Conservation (phyloP, 1,140 invertebrate genomes). For the Argopecten irradians region DNA sequence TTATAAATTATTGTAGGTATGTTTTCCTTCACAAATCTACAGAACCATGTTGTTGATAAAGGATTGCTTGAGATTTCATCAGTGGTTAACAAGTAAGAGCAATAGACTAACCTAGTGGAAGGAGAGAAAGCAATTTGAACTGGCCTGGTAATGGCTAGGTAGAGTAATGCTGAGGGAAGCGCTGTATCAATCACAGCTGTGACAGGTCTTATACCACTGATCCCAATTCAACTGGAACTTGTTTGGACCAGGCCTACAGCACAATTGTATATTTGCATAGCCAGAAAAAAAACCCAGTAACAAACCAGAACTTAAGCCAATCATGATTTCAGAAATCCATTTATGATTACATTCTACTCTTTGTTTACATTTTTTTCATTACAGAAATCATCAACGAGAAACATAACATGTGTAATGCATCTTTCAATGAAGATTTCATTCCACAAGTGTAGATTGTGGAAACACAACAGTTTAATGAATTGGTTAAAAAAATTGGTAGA, state of each 20-base stretch:
- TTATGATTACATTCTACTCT: not conserved
- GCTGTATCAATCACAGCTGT: not conserved
- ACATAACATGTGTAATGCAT: no score
- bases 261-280: not conserved
- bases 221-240: not conserved
- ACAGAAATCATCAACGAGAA: no score
- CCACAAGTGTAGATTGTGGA: no score
- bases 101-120: not conserved
- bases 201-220: not conserved
- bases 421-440: no score
- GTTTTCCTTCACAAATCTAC: not conserved
- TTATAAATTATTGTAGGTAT: not conserved
- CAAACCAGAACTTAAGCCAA: not conserved
- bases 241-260: not conserved
- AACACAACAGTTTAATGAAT: no score
- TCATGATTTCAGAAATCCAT: not conserved
- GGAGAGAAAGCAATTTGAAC: slow-evolving; percentile 1
- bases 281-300: not conserved
- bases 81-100: not conserved
- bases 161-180: not conserved
- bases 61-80: not conserved
- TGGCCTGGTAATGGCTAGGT: not conserved
- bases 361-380: not conserved
- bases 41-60: not conserved
- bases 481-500: no score